Base-by-base conservation (phyloP, 2,113 vertebrate genomes). In the Panthera tigris region DNA sequence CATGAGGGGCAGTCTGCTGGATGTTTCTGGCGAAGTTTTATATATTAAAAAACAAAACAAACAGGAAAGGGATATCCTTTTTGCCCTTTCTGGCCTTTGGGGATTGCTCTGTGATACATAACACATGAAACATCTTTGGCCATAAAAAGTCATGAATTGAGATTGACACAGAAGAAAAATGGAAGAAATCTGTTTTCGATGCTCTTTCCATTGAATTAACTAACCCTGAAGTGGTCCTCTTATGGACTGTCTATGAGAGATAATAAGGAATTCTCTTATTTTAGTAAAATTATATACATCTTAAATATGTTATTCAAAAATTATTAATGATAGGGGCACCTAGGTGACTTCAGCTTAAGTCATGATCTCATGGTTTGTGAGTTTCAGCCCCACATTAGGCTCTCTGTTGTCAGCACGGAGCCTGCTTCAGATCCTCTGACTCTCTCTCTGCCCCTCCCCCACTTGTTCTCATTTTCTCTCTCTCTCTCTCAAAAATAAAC, bases 141-240 rank as follows among this genome's bases (percentile, higher is more conserved):
- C 7, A 96, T 79, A 7, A 39, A 23, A 95, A 94, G 50, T 82
- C 13, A 76, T 27, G 31, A 80, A 25, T 13, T 92, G 23, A 71
- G 33, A 18, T 52, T 10, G 18, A 19, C 57, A 74, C 2, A 41
- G 19, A 33, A 96, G 36, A 94, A 69, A 86, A 91, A 63, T 4
- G n/a, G 4, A 50, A 89, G 16, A 82, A 81, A 88, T 7, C 31
- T 88, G 61, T 73, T 83, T 92, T 92, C n/a, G 91, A 41, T 39
- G 80, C 50, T 95, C 15, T 83, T 79, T 89, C n/a, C 91, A 81
- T 25, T 93, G 27, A 91, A 92, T 79, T 74, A 91, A 91, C 23
- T 57, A 93, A 18, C 36, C 66, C 55, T 57, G 5, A 52, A 85
- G 63, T 63, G 39, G 29, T n/a, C 18, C 92, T 79, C 36, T 87